phyloP scores from a whole-genome alignment of 2,888 invertebrate genomes.

The Tridacna crocea region DNA sequence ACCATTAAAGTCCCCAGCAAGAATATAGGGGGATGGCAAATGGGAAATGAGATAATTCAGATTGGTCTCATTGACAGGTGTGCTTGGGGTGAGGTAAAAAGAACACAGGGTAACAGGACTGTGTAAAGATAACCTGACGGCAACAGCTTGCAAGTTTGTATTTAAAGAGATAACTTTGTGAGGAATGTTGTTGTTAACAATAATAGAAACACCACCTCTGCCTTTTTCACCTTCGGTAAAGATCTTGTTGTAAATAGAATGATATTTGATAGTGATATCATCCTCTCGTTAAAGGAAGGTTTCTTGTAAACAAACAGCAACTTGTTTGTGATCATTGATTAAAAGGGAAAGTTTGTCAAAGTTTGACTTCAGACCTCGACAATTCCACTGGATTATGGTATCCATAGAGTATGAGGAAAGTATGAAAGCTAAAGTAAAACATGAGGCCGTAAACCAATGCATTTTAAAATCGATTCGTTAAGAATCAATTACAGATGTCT shows the following conservation, averaged over 20 bases:
- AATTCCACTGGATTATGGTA: background rate
- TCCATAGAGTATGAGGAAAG: too few species aligned
- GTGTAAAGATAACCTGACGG: background rate
- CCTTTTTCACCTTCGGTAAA: background rate
- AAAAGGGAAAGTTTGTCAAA: background rate
- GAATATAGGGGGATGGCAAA: background rate
- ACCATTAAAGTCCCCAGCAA: background rate
- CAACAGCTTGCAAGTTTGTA: background rate
- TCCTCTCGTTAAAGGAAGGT: background rate
- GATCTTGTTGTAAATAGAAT: background rate
- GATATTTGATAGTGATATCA: background rate
- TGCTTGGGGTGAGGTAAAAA: background rate
- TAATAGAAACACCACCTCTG: background rate
- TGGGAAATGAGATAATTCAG: background rate
- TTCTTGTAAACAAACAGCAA: background rate
- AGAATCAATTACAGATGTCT: too few species aligned
- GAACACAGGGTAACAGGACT: background rate
- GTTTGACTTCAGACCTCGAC: background rate
- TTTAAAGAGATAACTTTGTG: background rate
- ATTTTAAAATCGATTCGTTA: too few species aligned
- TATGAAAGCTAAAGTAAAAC: too few species aligned
- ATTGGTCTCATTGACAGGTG: background rate
- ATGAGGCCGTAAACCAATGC: too few species aligned
- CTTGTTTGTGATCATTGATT: background rate
- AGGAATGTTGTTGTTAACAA: background rate